Percentiles rank a stretch among this genome's conserved stretches.
Evolutionary conservation across 2,113 vertebrate species (phyloP).

Genomic region (Ivindomyrus marchei): DNA sequence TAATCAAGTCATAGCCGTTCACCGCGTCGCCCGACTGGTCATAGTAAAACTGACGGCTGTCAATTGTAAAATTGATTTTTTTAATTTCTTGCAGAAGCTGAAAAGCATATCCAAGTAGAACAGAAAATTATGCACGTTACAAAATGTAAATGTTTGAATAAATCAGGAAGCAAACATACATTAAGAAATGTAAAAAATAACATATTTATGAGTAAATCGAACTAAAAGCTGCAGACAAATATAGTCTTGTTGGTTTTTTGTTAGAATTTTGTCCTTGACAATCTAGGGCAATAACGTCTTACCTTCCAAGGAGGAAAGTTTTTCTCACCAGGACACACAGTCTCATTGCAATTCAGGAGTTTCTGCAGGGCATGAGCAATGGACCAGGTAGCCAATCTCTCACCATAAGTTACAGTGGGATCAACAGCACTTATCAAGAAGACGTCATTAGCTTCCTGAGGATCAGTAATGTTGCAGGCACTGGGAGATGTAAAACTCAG

Average conservation of each 20-base stretch:
- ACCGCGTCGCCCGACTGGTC: constrained; percentile 45
- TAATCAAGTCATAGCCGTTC: constrained; percentile 49
- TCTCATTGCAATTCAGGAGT: constrained; percentile 47
- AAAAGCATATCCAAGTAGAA: constrained; percentile 15
- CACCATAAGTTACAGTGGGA: constrained; percentile 31
- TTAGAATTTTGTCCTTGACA: background rate
- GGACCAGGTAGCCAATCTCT: constrained; percentile 40
- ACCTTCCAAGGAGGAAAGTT: constrained; percentile 56
- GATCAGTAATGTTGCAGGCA: constrained; percentile 32
- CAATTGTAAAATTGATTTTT: constrained; percentile 35
- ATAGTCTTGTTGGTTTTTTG: background rate
- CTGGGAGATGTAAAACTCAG: constrained; percentile 24
- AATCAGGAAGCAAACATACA: background rate
- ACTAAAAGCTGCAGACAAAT: background rate
- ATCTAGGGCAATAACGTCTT: background rate
- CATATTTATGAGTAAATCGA: background rate
- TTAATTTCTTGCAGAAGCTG: constrained; percentile 54
- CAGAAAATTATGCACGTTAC: background rate
- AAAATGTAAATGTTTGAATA: background rate
- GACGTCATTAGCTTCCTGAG: constrained; percentile 42
- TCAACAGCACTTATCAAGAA: constrained; percentile 30
- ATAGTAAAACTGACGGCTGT: constrained; percentile 36
- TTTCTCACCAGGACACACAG: constrained; percentile 40
- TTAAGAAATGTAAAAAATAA: background rate
- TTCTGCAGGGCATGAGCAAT: constrained; percentile 46